Conservation (phyloP, 2,113 vertebrate species). For the Trinectes maculatus region DNA sequence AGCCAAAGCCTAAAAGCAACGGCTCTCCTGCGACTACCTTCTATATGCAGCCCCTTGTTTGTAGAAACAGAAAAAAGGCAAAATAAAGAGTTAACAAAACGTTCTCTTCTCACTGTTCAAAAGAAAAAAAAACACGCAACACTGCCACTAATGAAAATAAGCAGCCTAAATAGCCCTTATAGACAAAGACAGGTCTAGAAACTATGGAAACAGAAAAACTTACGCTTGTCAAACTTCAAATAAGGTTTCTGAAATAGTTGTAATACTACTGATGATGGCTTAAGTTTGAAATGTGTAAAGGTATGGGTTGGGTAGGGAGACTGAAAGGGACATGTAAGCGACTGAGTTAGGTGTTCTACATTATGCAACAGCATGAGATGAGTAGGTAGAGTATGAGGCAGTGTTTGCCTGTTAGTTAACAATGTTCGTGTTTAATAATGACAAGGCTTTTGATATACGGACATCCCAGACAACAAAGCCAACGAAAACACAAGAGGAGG, state of each 20-base stretch:
- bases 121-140: conserved; percentile 22
- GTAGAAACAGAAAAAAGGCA: conserved; percentile 47
- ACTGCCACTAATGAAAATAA: conserved; percentile 15
- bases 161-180: conserved; percentile 14
- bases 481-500: conserved; percentile 46
- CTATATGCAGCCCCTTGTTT: conserved; percentile 33
- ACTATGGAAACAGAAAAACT: conserved; percentile 13
- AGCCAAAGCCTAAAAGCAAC: conserved; percentile 24
- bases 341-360: background rate
- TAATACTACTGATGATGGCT: conserved; percentile 8
- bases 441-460: conserved; percentile 33
- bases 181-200: conserved; percentile 15
- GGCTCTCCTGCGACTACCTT: conserved; percentile 25
- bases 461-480: conserved; percentile 29
- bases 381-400: conserved; percentile 10
- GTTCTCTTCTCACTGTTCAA: conserved; percentile 13
- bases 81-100: conserved; percentile 40
- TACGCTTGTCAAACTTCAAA: background rate
- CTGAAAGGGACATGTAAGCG: conserved; percentile 9
- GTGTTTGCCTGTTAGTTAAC: conserved; percentile 21
- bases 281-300: background rate
- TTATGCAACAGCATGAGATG: conserved; percentile 17
- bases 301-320: conserved; percentile 1
- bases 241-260: conserved; percentile 22
- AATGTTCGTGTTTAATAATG: conserved; percentile 25